Percentiles rank a stretch among this genome's conserved stretches.
These are phyloP conservation scores for Cydia strobilella DNA, from an alignment of 1,140 invertebrate species.

Conservation along the genomic window DNA sequence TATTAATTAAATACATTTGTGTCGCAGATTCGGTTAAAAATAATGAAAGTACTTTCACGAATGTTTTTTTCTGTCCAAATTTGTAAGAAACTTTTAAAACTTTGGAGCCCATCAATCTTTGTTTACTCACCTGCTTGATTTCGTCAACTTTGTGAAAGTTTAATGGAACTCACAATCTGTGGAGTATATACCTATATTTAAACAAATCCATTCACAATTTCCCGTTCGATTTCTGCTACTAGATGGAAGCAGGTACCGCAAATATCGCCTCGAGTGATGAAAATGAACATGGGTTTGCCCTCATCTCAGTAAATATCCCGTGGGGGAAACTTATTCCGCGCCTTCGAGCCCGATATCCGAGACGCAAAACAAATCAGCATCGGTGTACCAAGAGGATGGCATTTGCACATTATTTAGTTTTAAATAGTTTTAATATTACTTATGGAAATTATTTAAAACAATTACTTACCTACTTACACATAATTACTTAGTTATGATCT, in stretches of 20 bases:
- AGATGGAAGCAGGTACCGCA: neutral
- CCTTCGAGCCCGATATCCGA: neutral
- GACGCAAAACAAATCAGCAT: neutral
- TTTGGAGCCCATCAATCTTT: neutral
- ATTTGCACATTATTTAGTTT: neutral
- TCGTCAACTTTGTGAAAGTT: neutral
- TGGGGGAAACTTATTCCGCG: neutral
- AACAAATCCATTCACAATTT: neutral
- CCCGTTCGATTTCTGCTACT: neutral
- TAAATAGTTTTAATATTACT: neutral
- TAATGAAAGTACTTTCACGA: neutral
- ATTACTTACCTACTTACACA: no score
- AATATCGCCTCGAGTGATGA: slow-evolving; percentile 2
- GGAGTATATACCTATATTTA: neutral
- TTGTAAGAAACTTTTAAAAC: neutral
- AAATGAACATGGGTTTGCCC: slow-evolving; percentile 10
- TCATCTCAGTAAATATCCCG: neutral
- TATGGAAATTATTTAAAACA: neutral
- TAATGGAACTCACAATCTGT: neutral
- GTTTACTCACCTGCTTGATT: neutral
- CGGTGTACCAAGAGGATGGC: slow-evolving; percentile 3
- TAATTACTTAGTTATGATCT: no score
- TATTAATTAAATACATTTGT: no score
- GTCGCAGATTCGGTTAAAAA: neutral
- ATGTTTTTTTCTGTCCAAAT: neutral